Conservation (phyloP, 2,888 invertebrate species). For the Heliothis peltigera region DNA sequence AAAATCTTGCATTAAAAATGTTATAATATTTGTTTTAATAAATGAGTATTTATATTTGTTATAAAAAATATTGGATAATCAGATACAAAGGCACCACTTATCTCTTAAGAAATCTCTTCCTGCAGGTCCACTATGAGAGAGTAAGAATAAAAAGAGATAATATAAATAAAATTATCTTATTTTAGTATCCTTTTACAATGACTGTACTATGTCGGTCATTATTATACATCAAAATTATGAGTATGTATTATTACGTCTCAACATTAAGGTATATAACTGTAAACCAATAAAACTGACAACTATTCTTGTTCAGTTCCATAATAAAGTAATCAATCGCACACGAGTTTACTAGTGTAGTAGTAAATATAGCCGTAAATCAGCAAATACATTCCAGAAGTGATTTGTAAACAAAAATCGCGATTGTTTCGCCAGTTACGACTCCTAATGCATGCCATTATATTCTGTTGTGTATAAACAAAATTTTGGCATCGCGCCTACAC, state of each 20-base stretch:
- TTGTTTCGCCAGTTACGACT: constrained; percentile 54
- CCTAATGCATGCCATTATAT: constrained; percentile 64
- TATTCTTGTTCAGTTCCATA: constrained; percentile 19
- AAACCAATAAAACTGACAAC: constrained; percentile 14
- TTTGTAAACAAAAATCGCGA: constrained; percentile 57
- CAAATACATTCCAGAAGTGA: constrained; percentile 39
- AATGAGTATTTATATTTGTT: no score
- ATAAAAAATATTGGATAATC: no score
- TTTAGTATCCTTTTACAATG: no score
- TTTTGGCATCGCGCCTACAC: constrained; percentile 76
- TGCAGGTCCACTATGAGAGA: no score
- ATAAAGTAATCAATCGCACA: constrained; percentile 25
- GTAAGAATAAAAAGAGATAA: no score
- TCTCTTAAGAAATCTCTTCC: no score
- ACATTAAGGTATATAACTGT: no score
- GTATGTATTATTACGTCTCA: no score
- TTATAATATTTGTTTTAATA: not conserved
- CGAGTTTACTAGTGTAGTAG: constrained; percentile 35
- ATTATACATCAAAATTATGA: no score
- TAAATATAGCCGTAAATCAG: constrained; percentile 44
- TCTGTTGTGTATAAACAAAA: constrained; percentile 67
- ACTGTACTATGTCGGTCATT: no score
- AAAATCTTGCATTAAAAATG: not conserved
- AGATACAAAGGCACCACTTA: no score
- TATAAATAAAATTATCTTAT: no score